Evolutionary conservation across 2,888 invertebrate species (phyloP).

Genomic region (Agapostemon virescens): DNA sequence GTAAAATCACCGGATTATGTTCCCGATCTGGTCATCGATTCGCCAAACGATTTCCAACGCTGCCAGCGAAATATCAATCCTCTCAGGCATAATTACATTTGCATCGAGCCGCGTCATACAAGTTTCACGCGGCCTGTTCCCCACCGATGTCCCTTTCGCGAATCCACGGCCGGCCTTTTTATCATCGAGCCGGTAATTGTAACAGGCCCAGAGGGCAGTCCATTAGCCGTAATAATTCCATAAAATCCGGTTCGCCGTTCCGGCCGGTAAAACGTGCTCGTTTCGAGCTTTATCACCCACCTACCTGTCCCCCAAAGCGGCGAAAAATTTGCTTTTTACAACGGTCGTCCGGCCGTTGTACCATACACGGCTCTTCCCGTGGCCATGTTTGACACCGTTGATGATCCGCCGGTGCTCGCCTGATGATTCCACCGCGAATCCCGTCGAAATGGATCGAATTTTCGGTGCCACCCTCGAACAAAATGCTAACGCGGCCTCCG

Average conservation of each 20-base stretch:
- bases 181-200: conserved; percentile 61
- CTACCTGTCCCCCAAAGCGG: conserved; percentile 37
- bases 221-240: conserved; percentile 68
- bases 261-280: conserved; percentile 54
- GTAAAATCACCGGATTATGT: conserved; percentile 4
- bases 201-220: conserved; percentile 63
- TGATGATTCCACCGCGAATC: conserved; percentile 20
- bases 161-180: conserved; percentile 43
- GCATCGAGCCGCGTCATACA: conserved; percentile 42
- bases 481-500: background rate
- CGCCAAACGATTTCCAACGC: conserved; percentile 28
- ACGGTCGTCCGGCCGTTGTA: conserved; percentile 26
- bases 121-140: conserved; percentile 38
- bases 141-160: conserved; percentile 36
- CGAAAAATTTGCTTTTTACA: conserved; percentile 51
- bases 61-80: conserved; percentile 45
- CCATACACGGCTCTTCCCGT: background rate
- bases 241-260: conserved; percentile 57
- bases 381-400: conserved; percentile 33
- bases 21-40: conserved; percentile 1
- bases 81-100: conserved; percentile 49
- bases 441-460: background rate
- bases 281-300: conserved; percentile 60
- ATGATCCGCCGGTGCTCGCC: conserved; percentile 14
- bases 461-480: background rate